These are phyloP conservation scores for Xestia c-nigrum DNA, from an alignment of 2,888 invertebrate species.

Conservation along the genomic window DNA sequence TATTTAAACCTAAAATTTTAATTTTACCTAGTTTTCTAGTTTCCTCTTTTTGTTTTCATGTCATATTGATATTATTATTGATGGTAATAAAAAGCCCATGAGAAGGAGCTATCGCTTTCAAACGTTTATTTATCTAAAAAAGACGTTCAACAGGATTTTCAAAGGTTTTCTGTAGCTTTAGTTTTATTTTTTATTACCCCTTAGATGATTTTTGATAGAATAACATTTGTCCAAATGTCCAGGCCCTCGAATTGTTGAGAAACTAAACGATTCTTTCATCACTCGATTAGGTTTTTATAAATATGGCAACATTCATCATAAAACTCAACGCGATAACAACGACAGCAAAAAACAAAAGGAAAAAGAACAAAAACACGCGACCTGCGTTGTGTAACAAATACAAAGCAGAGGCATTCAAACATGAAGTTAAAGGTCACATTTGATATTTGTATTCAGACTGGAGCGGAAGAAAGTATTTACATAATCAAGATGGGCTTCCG, in stretches of 20 bases:
- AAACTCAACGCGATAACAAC: not conserved
- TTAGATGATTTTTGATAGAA: not conserved
- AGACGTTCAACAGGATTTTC: not conserved
- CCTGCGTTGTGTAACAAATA: slow-evolving; percentile 34
- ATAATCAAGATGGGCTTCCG: slow-evolving; percentile 47
- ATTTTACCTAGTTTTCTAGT: not conserved
- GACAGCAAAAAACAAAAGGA: not conserved
- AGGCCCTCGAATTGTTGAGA: not conserved
- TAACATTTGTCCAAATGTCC: not conserved
- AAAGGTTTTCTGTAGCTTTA: not conserved
- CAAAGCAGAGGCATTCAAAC: slow-evolving; percentile 31
- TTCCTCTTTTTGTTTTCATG: not conserved
- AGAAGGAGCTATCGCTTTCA: not conserved
- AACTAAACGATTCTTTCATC: not conserved
- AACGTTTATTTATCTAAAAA: not conserved
- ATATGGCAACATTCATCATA: slow-evolving; percentile 2
- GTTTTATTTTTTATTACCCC: not conserved
- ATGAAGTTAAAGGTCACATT: slow-evolving; percentile 57
- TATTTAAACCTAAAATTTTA: not conserved
- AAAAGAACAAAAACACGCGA: slow-evolving; percentile 25
- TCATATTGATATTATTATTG: too few species aligned
- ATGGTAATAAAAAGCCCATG: too few species aligned
- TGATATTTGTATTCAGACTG: slow-evolving; percentile 60
- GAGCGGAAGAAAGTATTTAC: slow-evolving; percentile 51
- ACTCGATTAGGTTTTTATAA: not conserved